Conservation (phyloP, 2,113 vertebrate genomes). For the Nothocercus julius region DNA sequence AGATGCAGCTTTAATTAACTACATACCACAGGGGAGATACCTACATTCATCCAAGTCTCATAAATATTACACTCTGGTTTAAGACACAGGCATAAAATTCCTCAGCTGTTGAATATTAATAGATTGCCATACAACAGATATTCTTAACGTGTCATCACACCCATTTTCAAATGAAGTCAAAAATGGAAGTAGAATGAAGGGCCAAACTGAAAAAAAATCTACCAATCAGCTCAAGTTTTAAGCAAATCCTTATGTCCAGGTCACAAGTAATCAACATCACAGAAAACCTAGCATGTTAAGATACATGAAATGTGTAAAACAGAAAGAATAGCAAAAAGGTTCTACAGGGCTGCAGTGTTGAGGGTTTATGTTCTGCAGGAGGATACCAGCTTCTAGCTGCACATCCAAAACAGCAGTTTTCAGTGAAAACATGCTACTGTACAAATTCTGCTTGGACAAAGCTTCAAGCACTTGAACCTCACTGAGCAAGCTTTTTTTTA, state of each 20-base stretch:
- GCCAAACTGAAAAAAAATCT: background rate
- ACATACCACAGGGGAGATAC: background rate
- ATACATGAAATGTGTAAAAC: background rate
- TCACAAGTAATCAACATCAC: background rate
- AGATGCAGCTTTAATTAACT: background rate
- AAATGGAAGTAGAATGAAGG: background rate
- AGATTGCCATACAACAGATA: background rate
- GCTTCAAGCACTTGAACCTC: background rate
- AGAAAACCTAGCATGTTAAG: background rate
- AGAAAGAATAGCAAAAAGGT: background rate
- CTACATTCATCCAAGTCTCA: background rate
- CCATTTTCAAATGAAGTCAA: background rate
- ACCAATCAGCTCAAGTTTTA: background rate
- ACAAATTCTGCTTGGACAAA: background rate
- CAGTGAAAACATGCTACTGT: background rate
- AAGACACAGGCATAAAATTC: background rate
- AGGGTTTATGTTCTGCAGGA: background rate
- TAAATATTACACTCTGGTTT: background rate
- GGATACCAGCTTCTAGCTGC: background rate
- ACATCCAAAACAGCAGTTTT: background rate
- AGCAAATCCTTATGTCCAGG: background rate
- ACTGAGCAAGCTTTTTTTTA: background rate
- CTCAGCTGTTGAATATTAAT: background rate
- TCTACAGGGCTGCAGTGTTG: background rate
- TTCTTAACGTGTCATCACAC: background rate